A percentile compares a stretch with the other conserved stretches of the same genome.
phyloP scores from a whole-genome alignment of 2,888 invertebrate species.

The Plebejus argus region DNA sequence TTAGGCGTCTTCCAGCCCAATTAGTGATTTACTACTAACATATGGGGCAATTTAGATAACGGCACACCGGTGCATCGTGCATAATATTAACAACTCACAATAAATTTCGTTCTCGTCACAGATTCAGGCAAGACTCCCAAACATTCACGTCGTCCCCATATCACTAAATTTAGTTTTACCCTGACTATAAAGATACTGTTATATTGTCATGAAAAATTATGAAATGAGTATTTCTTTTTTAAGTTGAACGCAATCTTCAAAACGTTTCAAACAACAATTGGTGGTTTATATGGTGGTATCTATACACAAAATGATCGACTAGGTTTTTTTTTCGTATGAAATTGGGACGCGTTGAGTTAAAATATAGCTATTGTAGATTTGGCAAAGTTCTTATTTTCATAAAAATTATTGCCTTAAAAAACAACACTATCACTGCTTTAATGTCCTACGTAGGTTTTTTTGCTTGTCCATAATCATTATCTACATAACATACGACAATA shows the following conservation, averaged over 20 bases:
- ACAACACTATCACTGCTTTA: not conserved
- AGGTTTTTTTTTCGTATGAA: not conserved
- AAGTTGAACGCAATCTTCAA: not conserved
- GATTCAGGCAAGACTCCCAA: slow-evolving; percentile 22
- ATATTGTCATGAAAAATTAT: slow-evolving; percentile 38
- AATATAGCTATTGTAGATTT: not conserved
- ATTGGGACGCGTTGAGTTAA: not conserved
- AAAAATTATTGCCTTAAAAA: not conserved
- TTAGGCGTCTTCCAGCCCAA: not conserved
- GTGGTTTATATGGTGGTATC: not conserved
- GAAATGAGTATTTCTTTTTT: slow-evolving; percentile 7
- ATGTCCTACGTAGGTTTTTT: not conserved
- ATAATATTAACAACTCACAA: slow-evolving; percentile 16
- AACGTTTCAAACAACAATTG: not conserved
- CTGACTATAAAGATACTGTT: slow-evolving; percentile 56
- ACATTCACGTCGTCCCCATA: slow-evolving; percentile 42
- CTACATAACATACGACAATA: slow-evolving; percentile 32
- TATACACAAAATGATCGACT: not conserved
- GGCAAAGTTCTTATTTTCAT: not conserved
- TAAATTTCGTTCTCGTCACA: slow-evolving; percentile 10
- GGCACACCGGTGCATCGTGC: slow-evolving; percentile 21
- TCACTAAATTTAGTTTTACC: slow-evolving; percentile 54
- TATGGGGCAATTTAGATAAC: slow-evolving; percentile 26
- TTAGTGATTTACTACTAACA: slow-evolving; percentile 33
- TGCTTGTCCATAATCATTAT: not conserved